A percentile compares a stretch with the other conserved stretches of the same genome.
phyloP scores from a whole-genome alignment of 2,888 invertebrate genomes.

The Coelopa pilipes region DNA sequence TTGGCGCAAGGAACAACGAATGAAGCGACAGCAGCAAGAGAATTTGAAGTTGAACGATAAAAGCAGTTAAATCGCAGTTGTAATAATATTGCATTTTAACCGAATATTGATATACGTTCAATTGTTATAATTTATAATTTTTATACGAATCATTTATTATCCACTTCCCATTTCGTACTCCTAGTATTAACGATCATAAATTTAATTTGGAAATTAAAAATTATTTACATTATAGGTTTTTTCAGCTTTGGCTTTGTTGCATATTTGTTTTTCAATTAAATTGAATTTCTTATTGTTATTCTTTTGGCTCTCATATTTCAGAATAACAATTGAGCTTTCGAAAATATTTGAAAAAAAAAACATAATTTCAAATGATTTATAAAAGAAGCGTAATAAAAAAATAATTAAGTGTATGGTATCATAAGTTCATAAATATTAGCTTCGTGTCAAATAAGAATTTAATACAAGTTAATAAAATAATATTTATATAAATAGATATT shows the following conservation, averaged over 20 bases:
- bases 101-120: slow-evolving; percentile 15
- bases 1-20: slow-evolving; percentile 84
- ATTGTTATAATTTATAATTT: slow-evolving; percentile 24
- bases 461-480: slow-evolving; percentile 18
- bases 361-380: slow-evolving; percentile 1
- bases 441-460: slow-evolving; percentile 32
- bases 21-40: slow-evolving; percentile 60
- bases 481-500: slow-evolving; percentile 33
- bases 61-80: slow-evolving; percentile 57
- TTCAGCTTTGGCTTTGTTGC: neutral
- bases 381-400: slow-evolving; percentile 9
- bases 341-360: slow-evolving; percentile 16
- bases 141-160: slow-evolving; percentile 22
- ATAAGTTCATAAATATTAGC: slow-evolving; percentile 29
- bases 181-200: slow-evolving; percentile 13
- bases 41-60: slow-evolving; percentile 56
- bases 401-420: slow-evolving; percentile 26
- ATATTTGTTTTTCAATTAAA: slow-evolving; percentile 10
- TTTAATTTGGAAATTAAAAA: slow-evolving; percentile 22
- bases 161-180: neutral
- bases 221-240: slow-evolving; percentile 8
- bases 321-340: slow-evolving; percentile 21
- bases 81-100: slow-evolving; percentile 1
- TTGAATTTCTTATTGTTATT: slow-evolving; percentile 10
- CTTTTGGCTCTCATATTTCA: neutral